Conservation (phyloP, 2,797 vertebrate genomes). For the Passerculus sandwichensis region DNA sequence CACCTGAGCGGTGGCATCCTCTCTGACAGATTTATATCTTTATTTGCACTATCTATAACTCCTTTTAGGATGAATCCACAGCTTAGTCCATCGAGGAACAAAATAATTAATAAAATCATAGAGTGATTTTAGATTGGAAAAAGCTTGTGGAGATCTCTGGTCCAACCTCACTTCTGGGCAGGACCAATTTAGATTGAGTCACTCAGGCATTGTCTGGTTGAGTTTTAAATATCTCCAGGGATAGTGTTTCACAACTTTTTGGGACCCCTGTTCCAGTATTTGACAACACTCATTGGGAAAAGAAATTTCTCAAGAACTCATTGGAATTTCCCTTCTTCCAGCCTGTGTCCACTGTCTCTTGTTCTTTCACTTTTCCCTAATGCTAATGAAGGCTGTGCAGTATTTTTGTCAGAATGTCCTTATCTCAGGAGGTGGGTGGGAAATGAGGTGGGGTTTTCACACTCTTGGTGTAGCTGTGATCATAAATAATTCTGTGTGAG, state of each 20-base stretch:
- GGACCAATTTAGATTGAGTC: not conserved
- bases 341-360: not conserved
- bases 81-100: not conserved
- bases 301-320: not conserved
- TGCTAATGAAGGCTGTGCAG: not conserved
- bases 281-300: not conserved
- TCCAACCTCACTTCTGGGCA: not conserved
- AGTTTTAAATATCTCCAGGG: not conserved
- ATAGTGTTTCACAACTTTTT: constrained; percentile 20
- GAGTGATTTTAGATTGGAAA: not conserved
- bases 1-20: not conserved
- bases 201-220: not conserved
- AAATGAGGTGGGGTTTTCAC: not conserved
- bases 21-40: not conserved
- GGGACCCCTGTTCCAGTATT: constrained; percentile 1
- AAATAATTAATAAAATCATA: not conserved
- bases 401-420: not conserved
- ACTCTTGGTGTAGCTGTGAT: not conserved
- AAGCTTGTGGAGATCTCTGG: not conserved
- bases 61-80: not conserved
- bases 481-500: not conserved
- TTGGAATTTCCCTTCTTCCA: constrained; percentile 28
- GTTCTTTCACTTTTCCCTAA: not conserved
- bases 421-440: not conserved
- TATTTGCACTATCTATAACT: not conserved